These are phyloP conservation scores for Chydorus sphaericus DNA, from an alignment of 2,888 invertebrate genomes.

Conservation along the genomic window DNA sequence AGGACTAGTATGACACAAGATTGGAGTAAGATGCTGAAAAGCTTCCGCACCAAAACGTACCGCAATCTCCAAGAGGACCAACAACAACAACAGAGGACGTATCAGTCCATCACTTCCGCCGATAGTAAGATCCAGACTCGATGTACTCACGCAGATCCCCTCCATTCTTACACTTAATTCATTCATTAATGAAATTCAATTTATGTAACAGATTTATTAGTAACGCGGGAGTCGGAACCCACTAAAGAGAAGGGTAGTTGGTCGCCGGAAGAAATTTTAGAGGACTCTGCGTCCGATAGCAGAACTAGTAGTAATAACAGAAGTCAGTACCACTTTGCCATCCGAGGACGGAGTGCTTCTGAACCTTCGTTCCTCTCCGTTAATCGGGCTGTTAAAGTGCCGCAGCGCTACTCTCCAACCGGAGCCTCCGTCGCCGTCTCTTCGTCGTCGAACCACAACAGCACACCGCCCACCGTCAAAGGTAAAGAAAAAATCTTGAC, in stretches of 20 bases:
- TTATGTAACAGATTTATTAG: too few species aligned
- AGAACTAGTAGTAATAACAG: too few species aligned
- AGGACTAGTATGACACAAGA: neutral
- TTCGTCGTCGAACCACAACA: neutral
- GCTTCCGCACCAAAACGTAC: slow-evolving; percentile 8
- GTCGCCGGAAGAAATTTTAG: too few species aligned
- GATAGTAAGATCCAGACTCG: neutral
- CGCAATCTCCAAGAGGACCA: slow-evolving; percentile 5
- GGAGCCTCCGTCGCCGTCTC: neutral
- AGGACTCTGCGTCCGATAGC: too few species aligned
- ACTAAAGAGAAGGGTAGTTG: too few species aligned
- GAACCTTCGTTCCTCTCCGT: slow-evolving; percentile 7
- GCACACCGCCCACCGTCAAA: slow-evolving; percentile 3
- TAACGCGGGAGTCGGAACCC: too few species aligned
- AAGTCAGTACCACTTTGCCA: too few species aligned
- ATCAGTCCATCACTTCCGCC: neutral
- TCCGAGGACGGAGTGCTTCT: slow-evolving; percentile 8
- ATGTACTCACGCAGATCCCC: too few species aligned
- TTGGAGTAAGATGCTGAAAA: slow-evolving; percentile 10
- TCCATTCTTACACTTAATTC: too few species aligned
- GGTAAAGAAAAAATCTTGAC: too few species aligned
- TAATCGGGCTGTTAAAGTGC: slow-evolving; percentile 3
- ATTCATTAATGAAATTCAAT: too few species aligned
- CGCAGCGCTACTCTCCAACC: too few species aligned
- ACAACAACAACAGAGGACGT: neutral